These are phyloP conservation scores for Nymphalis polychloros DNA, from an alignment of 2,888 invertebrate genomes.

Conservation along the genomic window DNA sequence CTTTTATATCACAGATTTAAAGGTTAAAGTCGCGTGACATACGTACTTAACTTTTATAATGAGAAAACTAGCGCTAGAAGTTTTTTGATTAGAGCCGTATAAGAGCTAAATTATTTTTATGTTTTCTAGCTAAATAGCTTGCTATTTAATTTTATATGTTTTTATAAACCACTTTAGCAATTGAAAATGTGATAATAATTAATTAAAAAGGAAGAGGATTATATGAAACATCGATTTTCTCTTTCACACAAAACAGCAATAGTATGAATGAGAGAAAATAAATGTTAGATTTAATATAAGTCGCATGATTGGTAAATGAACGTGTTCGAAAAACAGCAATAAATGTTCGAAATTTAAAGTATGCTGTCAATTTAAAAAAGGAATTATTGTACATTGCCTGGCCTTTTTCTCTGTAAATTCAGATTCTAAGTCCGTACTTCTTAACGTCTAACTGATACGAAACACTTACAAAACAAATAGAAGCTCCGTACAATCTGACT, in stretches of 20 bases:
- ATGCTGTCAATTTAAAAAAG: not conserved
- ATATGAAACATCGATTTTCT: no score
- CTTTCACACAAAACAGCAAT: no score
- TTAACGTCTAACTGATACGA: not conserved
- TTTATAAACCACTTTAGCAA: no score
- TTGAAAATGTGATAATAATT: no score
- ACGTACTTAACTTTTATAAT: constrained; percentile 15
- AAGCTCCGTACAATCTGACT: not conserved
- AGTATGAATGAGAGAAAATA: no score
- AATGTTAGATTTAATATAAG: no score
- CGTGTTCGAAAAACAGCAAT: no score
- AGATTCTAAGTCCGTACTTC: not conserved
- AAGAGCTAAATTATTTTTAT: constrained; percentile 1
- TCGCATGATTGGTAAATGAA: no score
- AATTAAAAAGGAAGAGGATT: no score
- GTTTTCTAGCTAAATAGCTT: not conserved
- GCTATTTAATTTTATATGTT: not conserved
- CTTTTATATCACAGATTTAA: constrained; percentile 3
- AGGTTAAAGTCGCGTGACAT: not conserved
- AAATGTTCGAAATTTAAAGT: no score
- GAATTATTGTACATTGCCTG: not conserved
- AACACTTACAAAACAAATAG: not conserved
- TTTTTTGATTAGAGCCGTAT: constrained; percentile 10
- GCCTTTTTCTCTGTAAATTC: not conserved
- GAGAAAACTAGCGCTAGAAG: constrained; percentile 23